A percentile compares a stretch with the other conserved stretches of the same genome.
Conservation (phyloP, 2,888 invertebrate species). For the Trichopria drosophilae region DNA sequence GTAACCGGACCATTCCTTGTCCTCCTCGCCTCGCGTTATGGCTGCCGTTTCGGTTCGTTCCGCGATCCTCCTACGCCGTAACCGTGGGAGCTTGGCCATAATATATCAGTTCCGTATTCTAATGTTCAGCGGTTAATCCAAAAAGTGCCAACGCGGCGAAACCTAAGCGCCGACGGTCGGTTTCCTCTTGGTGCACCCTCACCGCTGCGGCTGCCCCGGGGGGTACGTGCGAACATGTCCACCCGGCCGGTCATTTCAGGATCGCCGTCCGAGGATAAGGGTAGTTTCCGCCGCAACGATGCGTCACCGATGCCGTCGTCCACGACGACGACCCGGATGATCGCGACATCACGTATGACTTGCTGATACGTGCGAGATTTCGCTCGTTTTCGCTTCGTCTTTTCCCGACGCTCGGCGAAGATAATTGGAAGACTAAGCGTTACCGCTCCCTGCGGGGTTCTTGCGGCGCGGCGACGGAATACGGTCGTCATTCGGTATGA, state of each 20-base stretch:
- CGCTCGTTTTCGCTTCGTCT: slow-evolving; percentile 16
- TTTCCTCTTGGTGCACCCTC: slow-evolving; percentile 11
- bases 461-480: slow-evolving; percentile 1
- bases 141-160: slow-evolving; percentile 58
- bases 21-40: slow-evolving; percentile 38
- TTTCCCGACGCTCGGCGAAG: slow-evolving; percentile 17
- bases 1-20: slow-evolving; percentile 47
- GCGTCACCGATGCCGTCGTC: slow-evolving; percentile 3
- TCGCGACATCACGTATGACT: slow-evolving; percentile 47
- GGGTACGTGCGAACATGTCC: neutral
- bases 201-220: neutral
- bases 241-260: slow-evolving; percentile 19
- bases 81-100: slow-evolving; percentile 45
- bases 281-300: slow-evolving; percentile 18
- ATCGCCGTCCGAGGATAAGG: slow-evolving; percentile 17
- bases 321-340: slow-evolving; percentile 18
- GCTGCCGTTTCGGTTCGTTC: slow-evolving; percentile 37
- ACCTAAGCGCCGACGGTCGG: no score
- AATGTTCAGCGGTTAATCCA: slow-evolving; percentile 58
- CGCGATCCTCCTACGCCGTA: slow-evolving; percentile 32
- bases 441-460: slow-evolving; percentile 44
- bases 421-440: slow-evolving; percentile 48
- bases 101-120: slow-evolving; percentile 59
- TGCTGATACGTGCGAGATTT: slow-evolving; percentile 48
- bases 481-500: no score